Conservation (phyloP, 2,113 vertebrate species). For the Beaufortia kweichowensis region DNA sequence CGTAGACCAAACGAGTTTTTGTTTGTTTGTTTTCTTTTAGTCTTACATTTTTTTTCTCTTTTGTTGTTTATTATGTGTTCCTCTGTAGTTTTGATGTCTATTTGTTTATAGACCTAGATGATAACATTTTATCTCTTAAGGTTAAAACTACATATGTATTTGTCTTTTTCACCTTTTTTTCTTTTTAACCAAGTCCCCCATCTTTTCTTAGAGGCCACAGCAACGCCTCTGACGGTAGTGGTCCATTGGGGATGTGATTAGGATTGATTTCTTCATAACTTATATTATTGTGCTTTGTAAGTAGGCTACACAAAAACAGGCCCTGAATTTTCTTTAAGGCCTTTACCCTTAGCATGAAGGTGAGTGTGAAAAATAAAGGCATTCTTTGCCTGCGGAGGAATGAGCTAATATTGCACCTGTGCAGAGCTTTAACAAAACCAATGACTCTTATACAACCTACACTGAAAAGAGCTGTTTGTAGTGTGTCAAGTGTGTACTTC, state of each 20-base stretch:
- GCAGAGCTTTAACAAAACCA: neutral
- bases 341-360: slow-evolving; percentile 31
- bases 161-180: neutral
- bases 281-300: slow-evolving; percentile 15
- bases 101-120: neutral
- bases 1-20: no score
- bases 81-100: neutral
- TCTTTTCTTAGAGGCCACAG: neutral
- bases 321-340: neutral
- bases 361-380: slow-evolving; percentile 34
- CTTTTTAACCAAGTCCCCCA: neutral
- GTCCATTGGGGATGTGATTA: neutral
- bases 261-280: slow-evolving; percentile 1
- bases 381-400: slow-evolving; percentile 23
- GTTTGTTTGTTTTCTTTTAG: neutral
- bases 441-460: slow-evolving; percentile 8
- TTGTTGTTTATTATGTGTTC: neutral
- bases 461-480: neutral
- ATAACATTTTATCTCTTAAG: neutral
- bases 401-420: slow-evolving; percentile 17
- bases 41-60: neutral
- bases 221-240: neutral
- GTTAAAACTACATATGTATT: neutral
- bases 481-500: slow-evolving; percentile 3
- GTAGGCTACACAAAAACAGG: slow-evolving; percentile 19